Evolutionary conservation across 1,140 invertebrate species (phyloP).

Genomic region (Drosophila arawakana): DNA sequence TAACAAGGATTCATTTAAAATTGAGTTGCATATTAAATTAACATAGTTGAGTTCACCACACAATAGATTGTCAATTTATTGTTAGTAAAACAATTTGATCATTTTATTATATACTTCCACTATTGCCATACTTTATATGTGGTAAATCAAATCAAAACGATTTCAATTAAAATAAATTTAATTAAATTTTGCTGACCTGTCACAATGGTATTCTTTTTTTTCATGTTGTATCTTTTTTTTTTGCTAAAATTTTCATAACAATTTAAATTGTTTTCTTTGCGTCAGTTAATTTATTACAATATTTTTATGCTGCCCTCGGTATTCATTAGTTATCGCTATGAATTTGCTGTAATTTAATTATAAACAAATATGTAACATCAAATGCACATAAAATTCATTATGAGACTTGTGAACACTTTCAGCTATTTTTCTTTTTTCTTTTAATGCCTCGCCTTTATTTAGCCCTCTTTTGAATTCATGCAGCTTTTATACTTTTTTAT

Average conservation of each 20-base stretch:
- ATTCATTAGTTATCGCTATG: constrained; percentile 50
- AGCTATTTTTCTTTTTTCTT: constrained; percentile 30
- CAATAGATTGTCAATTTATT: constrained; percentile 28
- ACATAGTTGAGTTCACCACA: constrained; percentile 20
- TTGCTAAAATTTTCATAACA: constrained; percentile 30
- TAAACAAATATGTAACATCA: constrained; percentile 78
- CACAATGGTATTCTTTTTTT: background rate
- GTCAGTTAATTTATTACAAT: constrained; percentile 81
- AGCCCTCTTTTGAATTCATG: constrained; percentile 32
- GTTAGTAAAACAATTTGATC: constrained; percentile 18
- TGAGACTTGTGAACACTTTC: constrained; percentile 57
- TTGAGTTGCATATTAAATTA: constrained; percentile 25
- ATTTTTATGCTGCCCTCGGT: constrained; percentile 46
- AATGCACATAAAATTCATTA: constrained; percentile 47
- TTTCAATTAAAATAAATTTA: constrained; percentile 79
- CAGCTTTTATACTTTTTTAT: constrained; percentile 39
- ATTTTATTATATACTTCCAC: constrained; percentile 12
- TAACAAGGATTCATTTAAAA: background rate
- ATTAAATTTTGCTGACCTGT: constrained; percentile 64
- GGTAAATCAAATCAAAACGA: constrained; percentile 66
- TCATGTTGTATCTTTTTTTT: constrained; percentile 18
- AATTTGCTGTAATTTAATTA: constrained; percentile 75
- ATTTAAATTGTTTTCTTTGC: constrained; percentile 72
- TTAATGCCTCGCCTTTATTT: constrained; percentile 31
- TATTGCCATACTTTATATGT: constrained; percentile 7